phyloP scores from a whole-genome alignment of 2,888 invertebrate species.

The Drosophila heteroneura region DNA sequence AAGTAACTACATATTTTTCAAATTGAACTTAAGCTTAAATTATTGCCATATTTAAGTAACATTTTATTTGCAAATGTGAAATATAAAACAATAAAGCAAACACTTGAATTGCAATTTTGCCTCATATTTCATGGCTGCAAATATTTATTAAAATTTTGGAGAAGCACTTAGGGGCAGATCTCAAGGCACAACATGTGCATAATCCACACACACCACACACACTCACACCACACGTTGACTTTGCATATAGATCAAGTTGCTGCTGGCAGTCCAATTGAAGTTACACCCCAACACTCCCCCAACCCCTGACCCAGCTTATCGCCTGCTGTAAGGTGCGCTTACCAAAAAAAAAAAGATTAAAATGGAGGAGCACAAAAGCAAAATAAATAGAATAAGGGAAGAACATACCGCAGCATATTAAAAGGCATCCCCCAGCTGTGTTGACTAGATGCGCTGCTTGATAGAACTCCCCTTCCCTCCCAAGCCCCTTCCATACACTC shows the following conservation, averaged over 20 bases:
- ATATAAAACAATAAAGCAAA: constrained; percentile 9
- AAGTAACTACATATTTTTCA: not conserved
- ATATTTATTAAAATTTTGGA: constrained; percentile 65
- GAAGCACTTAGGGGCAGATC: constrained; percentile 36
- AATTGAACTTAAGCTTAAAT: constrained; percentile 25
- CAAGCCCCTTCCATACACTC: not conserved
- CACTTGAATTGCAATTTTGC: constrained; percentile 27
- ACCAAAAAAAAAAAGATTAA: constrained; percentile 29
- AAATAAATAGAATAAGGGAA: constrained; percentile 41
- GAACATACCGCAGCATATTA: constrained; percentile 79
- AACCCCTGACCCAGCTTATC: constrained; percentile 63
- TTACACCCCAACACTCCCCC: not conserved
- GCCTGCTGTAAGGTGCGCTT: constrained; percentile 74
- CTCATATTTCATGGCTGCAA: constrained; percentile 55
- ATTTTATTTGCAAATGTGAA: constrained; percentile 28
- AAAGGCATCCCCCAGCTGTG: constrained; percentile 72
- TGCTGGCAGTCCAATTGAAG: constrained; percentile 23
- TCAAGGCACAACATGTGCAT: constrained; percentile 71
- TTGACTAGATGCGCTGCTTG: constrained; percentile 59
- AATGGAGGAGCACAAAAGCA: constrained; percentile 14
- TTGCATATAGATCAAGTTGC: constrained; percentile 70
- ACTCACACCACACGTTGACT: constrained; percentile 16
- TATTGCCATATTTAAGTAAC: constrained; percentile 33
- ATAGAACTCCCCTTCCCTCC: constrained; percentile 9
- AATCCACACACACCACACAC: constrained; percentile 42